Evolutionary conservation across 2,797 vertebrate species (phyloP), one percentile per base, ranked within the genome.

Genomic region (Garrulus glandarius): DNA sequence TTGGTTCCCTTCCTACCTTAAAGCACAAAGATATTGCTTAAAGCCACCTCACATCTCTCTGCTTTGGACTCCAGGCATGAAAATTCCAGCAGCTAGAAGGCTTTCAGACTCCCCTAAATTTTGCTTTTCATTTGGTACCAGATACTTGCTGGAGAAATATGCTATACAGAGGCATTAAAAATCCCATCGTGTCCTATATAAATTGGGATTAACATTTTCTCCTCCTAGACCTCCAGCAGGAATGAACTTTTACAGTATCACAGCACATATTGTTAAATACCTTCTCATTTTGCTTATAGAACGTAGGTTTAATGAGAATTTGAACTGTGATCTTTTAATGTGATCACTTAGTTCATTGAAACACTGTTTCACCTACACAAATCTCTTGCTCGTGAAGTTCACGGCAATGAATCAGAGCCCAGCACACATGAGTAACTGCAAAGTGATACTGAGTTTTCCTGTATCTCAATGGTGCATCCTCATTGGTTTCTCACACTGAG

Each of bases 341-440:
- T 74, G 87, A 95, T 88, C 87, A 52, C 56, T 94, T 88, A 93
- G 79, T 89, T 98, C 94, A 95, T 96, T 96, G 96, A 92, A 68
- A 65, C 43, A 84, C 60, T 46, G 6, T 39, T 85, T 49, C 92
- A 92, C 96, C 93, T 96, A 76, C 81, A 97, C 89, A 95, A 89
- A 96, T 96, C 79, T 93, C 89, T 83, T 93, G 70, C 52, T 94
- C 46, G 3, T 94, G 88, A 91, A 96, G 83, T 87, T 92, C 91
- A 68, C 18, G 30, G 69, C 87, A 92, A 65, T 97, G 90, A 97
- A 88, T 89, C 89, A 81, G 64, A 92, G 56, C 37, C 47, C 81
- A 92, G 90, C 74, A 84, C 83, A 76, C 61, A 83, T 94, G 94
- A 97, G 90, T 91, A 96, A 92, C 65, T 95, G 59, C 86, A 60